Evolutionary conservation across 2,113 vertebrate genomes (phyloP).

Genomic region (Alectura lathami): DNA sequence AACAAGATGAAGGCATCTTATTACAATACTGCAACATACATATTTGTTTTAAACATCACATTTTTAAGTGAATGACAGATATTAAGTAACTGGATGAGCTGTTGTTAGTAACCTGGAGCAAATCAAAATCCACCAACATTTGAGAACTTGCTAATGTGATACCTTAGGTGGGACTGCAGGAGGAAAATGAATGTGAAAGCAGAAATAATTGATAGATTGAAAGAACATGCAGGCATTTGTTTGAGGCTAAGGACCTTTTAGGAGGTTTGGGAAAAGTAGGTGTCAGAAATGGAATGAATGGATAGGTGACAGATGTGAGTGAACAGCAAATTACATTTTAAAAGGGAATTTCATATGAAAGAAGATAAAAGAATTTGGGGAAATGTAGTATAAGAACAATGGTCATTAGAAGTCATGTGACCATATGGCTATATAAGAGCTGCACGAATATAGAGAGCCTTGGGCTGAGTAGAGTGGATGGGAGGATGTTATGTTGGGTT

Average conservation of each 20-base stretch:
- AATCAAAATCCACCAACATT: background rate
- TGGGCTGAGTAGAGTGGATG: background rate
- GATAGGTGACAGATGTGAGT: background rate
- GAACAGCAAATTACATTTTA: background rate
- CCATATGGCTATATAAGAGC: background rate
- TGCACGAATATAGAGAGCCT: accelerated
- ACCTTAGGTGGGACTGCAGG: background rate
- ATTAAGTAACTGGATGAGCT: background rate
- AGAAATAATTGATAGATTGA: background rate
- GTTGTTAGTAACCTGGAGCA: background rate
- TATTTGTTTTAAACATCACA: background rate
- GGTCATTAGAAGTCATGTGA: background rate
- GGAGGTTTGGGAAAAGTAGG: background rate
- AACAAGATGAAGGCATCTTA: background rate
- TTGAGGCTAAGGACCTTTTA: accelerated
- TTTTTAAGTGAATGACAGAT: background rate
- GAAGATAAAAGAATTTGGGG: background rate
- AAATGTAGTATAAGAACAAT: background rate
- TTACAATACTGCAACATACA: background rate
- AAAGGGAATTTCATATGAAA: background rate
- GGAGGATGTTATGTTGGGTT: background rate
- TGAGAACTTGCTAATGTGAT: background rate
- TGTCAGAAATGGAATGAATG: background rate
- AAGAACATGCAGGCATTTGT: background rate
- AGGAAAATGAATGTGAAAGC: background rate